phyloP scores from a whole-genome alignment of 2,113 vertebrate genomes.

The Ivindomyrus marchei region DNA sequence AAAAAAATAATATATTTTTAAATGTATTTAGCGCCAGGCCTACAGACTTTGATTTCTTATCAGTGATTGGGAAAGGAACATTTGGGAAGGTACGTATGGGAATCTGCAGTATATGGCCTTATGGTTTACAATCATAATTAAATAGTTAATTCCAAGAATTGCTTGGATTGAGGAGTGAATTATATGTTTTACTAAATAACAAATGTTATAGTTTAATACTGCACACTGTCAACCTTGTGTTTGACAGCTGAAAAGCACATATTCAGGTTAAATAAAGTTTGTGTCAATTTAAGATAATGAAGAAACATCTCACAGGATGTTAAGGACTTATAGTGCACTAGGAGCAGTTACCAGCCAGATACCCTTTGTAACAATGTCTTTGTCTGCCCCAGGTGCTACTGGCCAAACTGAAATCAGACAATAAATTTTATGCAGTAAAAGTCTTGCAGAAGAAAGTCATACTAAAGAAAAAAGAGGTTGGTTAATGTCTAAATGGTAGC shows the following conservation, averaged over 20 bases:
- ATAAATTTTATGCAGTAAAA: slow-evolving; percentile 88
- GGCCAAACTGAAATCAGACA: slow-evolving; percentile 84
- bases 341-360: background rate
- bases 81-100: slow-evolving; percentile 18
- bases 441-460: slow-evolving; percentile 96
- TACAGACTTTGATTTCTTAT: slow-evolving; percentile 25
- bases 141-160: background rate
- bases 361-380: background rate
- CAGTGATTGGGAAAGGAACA: slow-evolving; percentile 28
- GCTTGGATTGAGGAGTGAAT: background rate
- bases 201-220: background rate
- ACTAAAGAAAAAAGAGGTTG: slow-evolving; percentile 93
- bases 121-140: background rate
- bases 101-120: background rate
- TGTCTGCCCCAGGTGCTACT: slow-evolving; percentile 77
- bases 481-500: background rate
- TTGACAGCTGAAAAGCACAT: background rate
- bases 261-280: background rate
- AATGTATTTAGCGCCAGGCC: slow-evolving; percentile 18
- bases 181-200: background rate
- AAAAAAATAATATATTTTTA: too few species aligned
- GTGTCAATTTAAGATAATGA: background rate
- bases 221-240: background rate
- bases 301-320: background rate
- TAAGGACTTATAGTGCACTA: background rate